phyloP scores from a whole-genome alignment of 2,888 invertebrate genomes.

The Xanthia icteritia region DNA sequence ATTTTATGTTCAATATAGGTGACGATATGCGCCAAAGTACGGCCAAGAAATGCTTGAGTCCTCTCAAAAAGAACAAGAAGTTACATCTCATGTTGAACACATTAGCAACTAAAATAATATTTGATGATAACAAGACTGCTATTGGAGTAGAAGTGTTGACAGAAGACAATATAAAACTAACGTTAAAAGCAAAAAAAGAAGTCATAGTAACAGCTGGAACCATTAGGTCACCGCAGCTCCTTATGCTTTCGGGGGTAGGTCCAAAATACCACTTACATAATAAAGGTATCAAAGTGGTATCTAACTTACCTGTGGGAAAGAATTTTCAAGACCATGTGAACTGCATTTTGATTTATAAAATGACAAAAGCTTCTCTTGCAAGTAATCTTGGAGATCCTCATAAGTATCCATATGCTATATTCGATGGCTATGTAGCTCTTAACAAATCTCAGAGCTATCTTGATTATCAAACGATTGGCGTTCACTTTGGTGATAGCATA shows the following conservation, averaged over 20 bases:
- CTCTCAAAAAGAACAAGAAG: conserved; percentile 69
- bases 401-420: conserved; percentile 19
- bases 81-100: conserved; percentile 82
- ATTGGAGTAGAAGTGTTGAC: conserved; percentile 81
- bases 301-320: conserved; percentile 83
- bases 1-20: conserved; percentile 82
- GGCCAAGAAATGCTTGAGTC: conserved; percentile 85
- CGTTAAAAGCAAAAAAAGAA: conserved; percentile 80
- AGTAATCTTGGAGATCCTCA: conserved; percentile 24
- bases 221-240: conserved; percentile 85
- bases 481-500: conserved; percentile 28
- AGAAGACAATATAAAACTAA: conserved; percentile 63
- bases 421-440: conserved; percentile 48
- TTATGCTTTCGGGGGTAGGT: conserved; percentile 88
- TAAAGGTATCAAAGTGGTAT: conserved; percentile 76
- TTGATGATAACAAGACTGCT: conserved; percentile 84
- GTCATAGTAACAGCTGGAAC: conserved; percentile 85
- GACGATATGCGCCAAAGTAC: conserved; percentile 84
- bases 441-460: conserved; percentile 37
- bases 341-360: conserved; percentile 50
- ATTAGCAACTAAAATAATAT: conserved; percentile 85
- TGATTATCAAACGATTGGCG: conserved; percentile 34
- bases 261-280: conserved; percentile 77
- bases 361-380: conserved; percentile 26
- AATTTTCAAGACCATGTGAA: conserved; percentile 86